Evolutionary conservation across 1,140 invertebrate genomes (phyloP).

Genomic region (Heliconius himera): DNA sequence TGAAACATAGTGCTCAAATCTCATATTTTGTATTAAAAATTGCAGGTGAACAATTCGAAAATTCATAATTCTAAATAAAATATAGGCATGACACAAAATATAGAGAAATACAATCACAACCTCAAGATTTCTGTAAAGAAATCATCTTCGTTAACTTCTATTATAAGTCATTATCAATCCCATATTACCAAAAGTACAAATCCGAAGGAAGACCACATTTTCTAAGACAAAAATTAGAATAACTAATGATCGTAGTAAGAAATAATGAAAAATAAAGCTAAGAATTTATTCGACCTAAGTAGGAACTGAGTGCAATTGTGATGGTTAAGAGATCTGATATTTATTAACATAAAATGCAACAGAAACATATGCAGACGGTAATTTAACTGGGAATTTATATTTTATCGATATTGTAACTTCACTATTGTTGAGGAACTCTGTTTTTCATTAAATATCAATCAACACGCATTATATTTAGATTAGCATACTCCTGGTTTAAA

Average conservation of each 20-base stretch:
- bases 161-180: slow-evolving; percentile 16
- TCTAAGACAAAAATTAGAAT: slow-evolving; percentile 49
- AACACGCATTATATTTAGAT: slow-evolving; percentile 33
- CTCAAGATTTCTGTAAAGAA: slow-evolving; percentile 26
- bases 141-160: slow-evolving; percentile 22
- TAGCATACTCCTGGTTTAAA: slow-evolving; percentile 30
- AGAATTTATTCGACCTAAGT: slow-evolving; percentile 74
- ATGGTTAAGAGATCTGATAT: slow-evolving; percentile 70
- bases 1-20: not conserved
- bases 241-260: slow-evolving; percentile 49
- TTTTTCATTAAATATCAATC: slow-evolving; percentile 48
- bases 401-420: slow-evolving; percentile 51
- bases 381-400: slow-evolving; percentile 32
- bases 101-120: slow-evolving; percentile 35
- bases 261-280: slow-evolving; percentile 65
- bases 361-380: slow-evolving; percentile 44
- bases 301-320: slow-evolving; percentile 79
- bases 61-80: slow-evolving; percentile 1
- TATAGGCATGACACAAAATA: slow-evolving; percentile 11
- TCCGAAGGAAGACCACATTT: slow-evolving; percentile 72
- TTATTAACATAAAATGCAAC: slow-evolving; percentile 68
- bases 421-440: slow-evolving; percentile 56
- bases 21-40: not conserved
- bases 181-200: slow-evolving; percentile 33
- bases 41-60: not conserved